Conservation (phyloP, 2,113 vertebrate species). For the Sapayoa aenigma region DNA sequence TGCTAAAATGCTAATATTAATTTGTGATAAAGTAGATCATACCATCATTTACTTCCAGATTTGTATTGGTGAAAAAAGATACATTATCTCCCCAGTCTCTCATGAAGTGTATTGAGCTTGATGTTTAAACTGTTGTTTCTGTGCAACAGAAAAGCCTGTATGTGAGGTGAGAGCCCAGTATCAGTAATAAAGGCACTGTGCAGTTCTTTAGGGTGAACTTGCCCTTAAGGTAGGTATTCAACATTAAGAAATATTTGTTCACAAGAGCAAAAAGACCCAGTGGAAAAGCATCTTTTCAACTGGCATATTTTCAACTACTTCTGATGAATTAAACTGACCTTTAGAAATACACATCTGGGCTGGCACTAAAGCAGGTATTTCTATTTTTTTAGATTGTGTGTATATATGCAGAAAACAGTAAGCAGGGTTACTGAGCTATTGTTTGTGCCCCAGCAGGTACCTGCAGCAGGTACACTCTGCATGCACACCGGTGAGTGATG, state of each 20-base stretch:
- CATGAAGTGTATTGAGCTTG: not conserved
- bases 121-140: not conserved
- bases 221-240: conserved; percentile 6
- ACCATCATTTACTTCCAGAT: not conserved
- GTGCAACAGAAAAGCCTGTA: not conserved
- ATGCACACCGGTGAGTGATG: not conserved
- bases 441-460: not conserved
- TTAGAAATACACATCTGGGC: not conserved
- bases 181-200: not conserved
- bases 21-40: not conserved
- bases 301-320: conserved; percentile 17
- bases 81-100: not conserved
- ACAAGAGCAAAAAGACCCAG: conserved; percentile 39
- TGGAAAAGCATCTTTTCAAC: conserved; percentile 14
- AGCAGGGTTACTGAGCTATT: not conserved
- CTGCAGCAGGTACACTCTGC: not conserved
- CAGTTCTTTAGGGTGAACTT: not conserved
- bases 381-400: not conserved
- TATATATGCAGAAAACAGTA: not conserved
- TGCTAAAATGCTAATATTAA: not conserved
- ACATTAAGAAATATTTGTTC: conserved; percentile 4
- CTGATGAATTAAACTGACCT: conserved; percentile 48
- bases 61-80: not conserved
- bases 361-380: not conserved
- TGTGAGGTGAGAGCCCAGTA: not conserved